A percentile compares a stretch with the other conserved stretches of the same genome.
Conservation (phyloP, 2,113 vertebrate species). For the western clawed frog (Xenopus tropicalis) region UCB_Xtro_10.0 CM004443.2:69533501-69534000, state of each 20-base stretch:
- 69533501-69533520: not conserved
- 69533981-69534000: too few species aligned
- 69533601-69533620: slow-evolving; percentile 38
- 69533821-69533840: not conserved
- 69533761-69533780: not conserved
- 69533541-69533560: not conserved
- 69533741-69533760: not conserved
- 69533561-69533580: slow-evolving; percentile 7
- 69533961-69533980: too few species aligned
- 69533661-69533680: slow-evolving; percentile 17
- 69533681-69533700: not conserved
- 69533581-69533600: slow-evolving; percentile 31
- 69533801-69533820: not conserved
- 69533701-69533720: slow-evolving; percentile 12
- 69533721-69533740: not conserved
- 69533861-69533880: not conserved
- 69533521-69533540: not conserved
- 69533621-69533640: slow-evolving; percentile 1
- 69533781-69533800: not conserved
- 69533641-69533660: slow-evolving; percentile 8
- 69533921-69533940: too few species aligned
- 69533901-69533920: not conserved
- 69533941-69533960: too few species aligned
- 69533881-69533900: not conserved
- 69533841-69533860: not conserved